phyloP scores from a whole-genome alignment of 2,113 vertebrate genomes.

The Syngnathus scovelli region DNA sequence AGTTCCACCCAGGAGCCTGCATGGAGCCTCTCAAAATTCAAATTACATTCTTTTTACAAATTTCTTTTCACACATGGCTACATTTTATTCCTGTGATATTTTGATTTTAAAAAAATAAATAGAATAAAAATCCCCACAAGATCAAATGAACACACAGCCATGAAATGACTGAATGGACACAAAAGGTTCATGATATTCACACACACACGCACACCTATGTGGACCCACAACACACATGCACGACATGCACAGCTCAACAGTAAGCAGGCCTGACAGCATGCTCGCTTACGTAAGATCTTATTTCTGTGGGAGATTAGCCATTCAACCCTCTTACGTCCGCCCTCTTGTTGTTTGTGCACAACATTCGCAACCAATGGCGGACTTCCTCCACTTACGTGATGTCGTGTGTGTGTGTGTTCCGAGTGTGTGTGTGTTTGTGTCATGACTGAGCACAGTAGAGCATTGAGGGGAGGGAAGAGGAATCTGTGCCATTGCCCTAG shows the following conservation, averaged over 20 bases:
- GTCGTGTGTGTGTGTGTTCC: background rate
- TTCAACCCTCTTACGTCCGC: conserved; percentile 36
- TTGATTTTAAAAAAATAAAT: no score
- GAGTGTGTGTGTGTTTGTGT: background rate
- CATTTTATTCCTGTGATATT: no score
- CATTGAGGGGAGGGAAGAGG: conserved; percentile 2
- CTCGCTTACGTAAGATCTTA: conserved; percentile 68
- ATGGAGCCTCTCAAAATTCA: background rate
- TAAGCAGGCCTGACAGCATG: conserved; percentile 48
- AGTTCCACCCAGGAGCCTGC: conserved; percentile 71
- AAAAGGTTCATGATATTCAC: conserved; percentile 30
- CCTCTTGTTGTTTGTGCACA: conserved; percentile 17
- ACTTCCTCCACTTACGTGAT: conserved; percentile 11
- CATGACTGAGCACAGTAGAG: conserved; percentile 18
- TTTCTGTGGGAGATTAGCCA: conserved; percentile 68
- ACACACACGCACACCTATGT: conserved; percentile 19
- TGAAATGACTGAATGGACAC: conserved; percentile 38
- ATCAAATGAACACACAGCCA: conserved; percentile 6
- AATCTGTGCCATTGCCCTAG: conserved; percentile 63
- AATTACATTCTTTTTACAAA: background rate
- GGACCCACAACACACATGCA: conserved; percentile 2
- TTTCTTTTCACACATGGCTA: no score
- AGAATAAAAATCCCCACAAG: background rate
- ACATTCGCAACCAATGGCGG: conserved; percentile 9
- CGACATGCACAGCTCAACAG: conserved; percentile 35